A percentile compares a stretch with the other conserved stretches of the same genome.
Conservation (phyloP, 2,888 invertebrate species). For the Girardia tigrina region DNA sequence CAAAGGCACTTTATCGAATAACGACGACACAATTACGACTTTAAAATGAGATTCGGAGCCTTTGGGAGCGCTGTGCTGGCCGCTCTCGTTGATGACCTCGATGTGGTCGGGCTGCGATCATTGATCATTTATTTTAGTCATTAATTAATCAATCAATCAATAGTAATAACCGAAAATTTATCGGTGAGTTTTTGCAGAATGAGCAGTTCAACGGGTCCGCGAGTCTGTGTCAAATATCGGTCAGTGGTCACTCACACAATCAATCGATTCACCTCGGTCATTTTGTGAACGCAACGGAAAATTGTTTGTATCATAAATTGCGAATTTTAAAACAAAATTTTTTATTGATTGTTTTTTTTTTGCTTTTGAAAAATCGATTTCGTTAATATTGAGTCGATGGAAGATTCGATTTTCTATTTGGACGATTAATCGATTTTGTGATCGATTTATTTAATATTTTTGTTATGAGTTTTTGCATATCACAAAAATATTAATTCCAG, state of each 20-base stretch:
- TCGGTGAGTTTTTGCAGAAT: background rate
- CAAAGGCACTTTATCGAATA: constrained; percentile 1
- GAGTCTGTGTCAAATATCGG: background rate
- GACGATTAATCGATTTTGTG: too few relatives aligned
- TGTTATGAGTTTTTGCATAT: too few relatives aligned
- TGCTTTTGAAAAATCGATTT: too few relatives aligned
- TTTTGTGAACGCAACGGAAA: background rate
- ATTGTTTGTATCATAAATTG: background rate
- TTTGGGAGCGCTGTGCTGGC: background rate
- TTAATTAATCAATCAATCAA: background rate
- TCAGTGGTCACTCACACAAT: background rate
- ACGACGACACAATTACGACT: background rate
- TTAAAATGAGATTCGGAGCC: constrained; percentile 23
- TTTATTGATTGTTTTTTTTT: too few relatives aligned
- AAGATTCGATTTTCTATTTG: too few relatives aligned
- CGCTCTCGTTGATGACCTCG: background rate
- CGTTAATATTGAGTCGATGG: too few relatives aligned
- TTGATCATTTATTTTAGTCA: too few relatives aligned
- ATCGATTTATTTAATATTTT: too few relatives aligned
- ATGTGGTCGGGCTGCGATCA: background rate
- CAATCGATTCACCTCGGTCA: background rate
- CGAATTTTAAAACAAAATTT: constrained; percentile 3
- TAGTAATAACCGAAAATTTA: background rate
- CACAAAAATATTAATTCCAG: too few relatives aligned
- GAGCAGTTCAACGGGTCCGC: background rate